A percentile compares a stretch with the other conserved stretches of the same genome.
These are phyloP conservation scores for Kryptopterus vitreolus DNA, from an alignment of 2,797 vertebrate species.

Conservation along the genomic window DNA sequence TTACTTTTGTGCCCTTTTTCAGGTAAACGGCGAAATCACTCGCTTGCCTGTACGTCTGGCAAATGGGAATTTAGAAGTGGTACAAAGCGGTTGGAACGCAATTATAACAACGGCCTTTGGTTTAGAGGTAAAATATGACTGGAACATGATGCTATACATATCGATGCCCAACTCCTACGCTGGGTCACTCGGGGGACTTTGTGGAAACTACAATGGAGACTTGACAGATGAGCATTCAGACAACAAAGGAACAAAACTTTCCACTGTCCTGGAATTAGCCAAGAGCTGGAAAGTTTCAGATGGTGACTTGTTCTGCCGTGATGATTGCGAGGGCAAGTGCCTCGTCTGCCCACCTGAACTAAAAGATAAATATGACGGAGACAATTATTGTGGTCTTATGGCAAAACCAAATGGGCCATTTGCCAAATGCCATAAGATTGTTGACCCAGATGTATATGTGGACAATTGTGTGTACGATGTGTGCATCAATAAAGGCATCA, in stretches of 20 bases:
- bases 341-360: conserved; percentile 49
- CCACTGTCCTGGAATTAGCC: conserved; percentile 57
- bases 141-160: conserved; percentile 72
- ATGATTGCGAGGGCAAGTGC: conserved; percentile 58
- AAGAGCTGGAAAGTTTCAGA: conserved; percentile 59
- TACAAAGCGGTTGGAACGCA: conserved; percentile 60
- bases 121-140: conserved; percentile 75
- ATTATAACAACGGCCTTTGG: conserved; percentile 68
- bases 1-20: conserved; percentile 13
- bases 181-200: conserved; percentile 72
- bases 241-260: conserved; percentile 30
- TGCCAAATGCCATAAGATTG: conserved; percentile 45
- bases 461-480: conserved; percentile 62
- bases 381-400: conserved; percentile 56
- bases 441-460: conserved; percentile 49
- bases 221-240: conserved; percentile 44
- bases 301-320: conserved; percentile 53
- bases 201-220: conserved; percentile 77
- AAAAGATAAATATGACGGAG: conserved; percentile 46
- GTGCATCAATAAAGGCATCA: conserved; percentile 57
- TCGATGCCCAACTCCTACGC: conserved; percentile 64
- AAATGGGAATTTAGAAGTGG: conserved; percentile 62
- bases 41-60: conserved; percentile 66
- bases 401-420: conserved; percentile 53
- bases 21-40: conserved; percentile 68